These are phyloP conservation scores for Actinernus sp. DNA, from an alignment of 92 coral and sea anemone species.

Conservation along the genomic window DNA sequence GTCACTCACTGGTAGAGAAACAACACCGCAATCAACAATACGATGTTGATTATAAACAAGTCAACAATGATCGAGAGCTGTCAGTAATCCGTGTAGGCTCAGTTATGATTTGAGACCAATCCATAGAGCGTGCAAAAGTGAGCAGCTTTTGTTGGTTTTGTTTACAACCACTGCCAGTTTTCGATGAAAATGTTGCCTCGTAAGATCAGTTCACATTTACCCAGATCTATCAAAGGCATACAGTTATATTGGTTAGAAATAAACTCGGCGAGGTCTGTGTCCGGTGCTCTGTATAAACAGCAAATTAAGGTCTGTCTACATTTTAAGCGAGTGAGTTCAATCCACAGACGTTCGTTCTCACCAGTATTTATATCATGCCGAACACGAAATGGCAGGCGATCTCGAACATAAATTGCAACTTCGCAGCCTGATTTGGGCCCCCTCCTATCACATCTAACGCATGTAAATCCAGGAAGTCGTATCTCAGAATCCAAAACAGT, in stretches of 20 bases:
- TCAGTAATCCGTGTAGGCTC: constrained; percentile 50
- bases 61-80: constrained; percentile 24
- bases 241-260: constrained; percentile 16
- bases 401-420: constrained; percentile 27
- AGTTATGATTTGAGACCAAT: constrained; percentile 24
- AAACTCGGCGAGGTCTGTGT: constrained; percentile 13
- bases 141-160: constrained; percentile 44
- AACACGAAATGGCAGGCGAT: constrained; percentile 36
- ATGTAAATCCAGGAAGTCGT: background rate
- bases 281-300: constrained; percentile 54
- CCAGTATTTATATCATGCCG: constrained; percentile 38
- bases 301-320: constrained; percentile 49
- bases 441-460: background rate
- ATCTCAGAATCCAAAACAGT: constrained; percentile 7
- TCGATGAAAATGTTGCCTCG: constrained; percentile 30
- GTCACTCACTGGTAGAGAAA: constrained; percentile 64
- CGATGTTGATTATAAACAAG: constrained; percentile 67
- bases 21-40: constrained; percentile 49
- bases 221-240: constrained; percentile 17
- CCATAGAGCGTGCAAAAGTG: constrained; percentile 28
- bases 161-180: constrained; percentile 12
- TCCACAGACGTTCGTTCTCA: constrained; percentile 40
- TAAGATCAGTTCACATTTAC: constrained; percentile 36
- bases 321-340: constrained; percentile 35
- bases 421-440: constrained; percentile 23